Evolutionary conservation across 2,888 invertebrate species (phyloP).

Genomic region (Atrina japonica): DNA sequence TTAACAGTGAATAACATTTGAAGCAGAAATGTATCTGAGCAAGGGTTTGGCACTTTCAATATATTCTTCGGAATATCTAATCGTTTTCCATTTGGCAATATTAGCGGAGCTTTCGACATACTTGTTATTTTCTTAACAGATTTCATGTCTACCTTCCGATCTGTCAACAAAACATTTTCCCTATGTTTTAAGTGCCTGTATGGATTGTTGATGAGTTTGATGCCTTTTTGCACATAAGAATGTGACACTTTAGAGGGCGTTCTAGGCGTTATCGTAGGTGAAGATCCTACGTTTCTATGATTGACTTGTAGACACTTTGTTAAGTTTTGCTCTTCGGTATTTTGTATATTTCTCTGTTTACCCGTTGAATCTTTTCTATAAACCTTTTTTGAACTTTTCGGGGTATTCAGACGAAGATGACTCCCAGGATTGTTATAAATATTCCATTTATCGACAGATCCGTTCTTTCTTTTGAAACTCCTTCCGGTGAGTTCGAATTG

Average conservation of each 20-base stretch:
- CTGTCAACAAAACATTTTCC: slow-evolving; percentile 50
- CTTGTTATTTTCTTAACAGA: slow-evolving; percentile 38
- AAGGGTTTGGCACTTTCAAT: slow-evolving; percentile 63
- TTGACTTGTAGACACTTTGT: slow-evolving; percentile 19
- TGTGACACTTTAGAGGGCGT: background rate
- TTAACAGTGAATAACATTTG: slow-evolving; percentile 69
- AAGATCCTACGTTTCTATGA: background rate
- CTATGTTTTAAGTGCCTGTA: slow-evolving; percentile 60
- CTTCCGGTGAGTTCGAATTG: slow-evolving; percentile 37
- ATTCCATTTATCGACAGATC: background rate
- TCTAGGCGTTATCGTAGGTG: background rate
- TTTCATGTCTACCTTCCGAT: slow-evolving; percentile 28
- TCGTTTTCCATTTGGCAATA: slow-evolving; percentile 43
- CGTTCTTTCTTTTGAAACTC: slow-evolving; percentile 26
- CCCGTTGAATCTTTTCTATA: background rate
- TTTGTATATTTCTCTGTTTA: background rate
- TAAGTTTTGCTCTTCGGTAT: background rate
- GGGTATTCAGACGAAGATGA: slow-evolving; percentile 2
- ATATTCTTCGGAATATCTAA: slow-evolving; percentile 51
- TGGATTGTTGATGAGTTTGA: slow-evolving; percentile 60
- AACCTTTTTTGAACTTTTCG: background rate
- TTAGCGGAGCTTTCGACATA: slow-evolving; percentile 4
- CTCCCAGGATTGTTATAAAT: background rate
- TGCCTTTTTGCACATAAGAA: slow-evolving; percentile 32
- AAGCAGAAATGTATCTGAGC: slow-evolving; percentile 67